phyloP scores from a whole-genome alignment of 1,140 invertebrate genomes.

The Drosophila erecta region DNA sequence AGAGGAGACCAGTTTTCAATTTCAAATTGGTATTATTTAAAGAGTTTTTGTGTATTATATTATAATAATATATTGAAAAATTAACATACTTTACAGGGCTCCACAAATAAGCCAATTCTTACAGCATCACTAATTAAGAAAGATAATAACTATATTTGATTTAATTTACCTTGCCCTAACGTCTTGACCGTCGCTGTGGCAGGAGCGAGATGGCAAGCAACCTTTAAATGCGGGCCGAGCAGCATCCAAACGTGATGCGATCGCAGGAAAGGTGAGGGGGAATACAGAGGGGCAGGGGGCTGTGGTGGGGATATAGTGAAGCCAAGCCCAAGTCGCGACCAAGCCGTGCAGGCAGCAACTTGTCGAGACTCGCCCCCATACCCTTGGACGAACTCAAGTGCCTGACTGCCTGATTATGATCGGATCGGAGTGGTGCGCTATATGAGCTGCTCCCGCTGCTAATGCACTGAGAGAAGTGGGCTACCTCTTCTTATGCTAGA shows the following conservation, averaged over 20 bases:
- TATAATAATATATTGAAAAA: too few relatives aligned
- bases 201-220: slow-evolving; percentile 48
- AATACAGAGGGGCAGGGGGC: slow-evolving; percentile 11
- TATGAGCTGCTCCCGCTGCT: slow-evolving; percentile 60
- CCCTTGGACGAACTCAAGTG: slow-evolving; percentile 62
- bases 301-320: slow-evolving; percentile 29
- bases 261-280: slow-evolving; percentile 39
- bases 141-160: too few relatives aligned
- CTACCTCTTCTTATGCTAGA: too few relatives aligned
- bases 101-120: too few relatives aligned
- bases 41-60: too few relatives aligned
- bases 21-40: too few relatives aligned
- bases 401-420: slow-evolving; percentile 76
- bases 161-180: neutral
- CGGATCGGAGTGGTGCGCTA: slow-evolving; percentile 60
- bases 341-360: slow-evolving; percentile 75
- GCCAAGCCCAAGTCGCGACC: slow-evolving; percentile 58
- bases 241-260: slow-evolving; percentile 66
- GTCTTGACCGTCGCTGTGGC: slow-evolving; percentile 8
- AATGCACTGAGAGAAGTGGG: slow-evolving; percentile 3
- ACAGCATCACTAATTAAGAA: neutral
- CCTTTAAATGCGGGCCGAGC: slow-evolving; percentile 75
- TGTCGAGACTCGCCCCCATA: slow-evolving; percentile 62
- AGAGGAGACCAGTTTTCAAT: too few relatives aligned
- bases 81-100: too few relatives aligned